Percentiles rank a stretch among this genome's conserved stretches.
These are phyloP conservation scores for Leptopilina myrica DNA, from an alignment of 2,888 invertebrate genomes.

Conservation along the genomic window DNA sequence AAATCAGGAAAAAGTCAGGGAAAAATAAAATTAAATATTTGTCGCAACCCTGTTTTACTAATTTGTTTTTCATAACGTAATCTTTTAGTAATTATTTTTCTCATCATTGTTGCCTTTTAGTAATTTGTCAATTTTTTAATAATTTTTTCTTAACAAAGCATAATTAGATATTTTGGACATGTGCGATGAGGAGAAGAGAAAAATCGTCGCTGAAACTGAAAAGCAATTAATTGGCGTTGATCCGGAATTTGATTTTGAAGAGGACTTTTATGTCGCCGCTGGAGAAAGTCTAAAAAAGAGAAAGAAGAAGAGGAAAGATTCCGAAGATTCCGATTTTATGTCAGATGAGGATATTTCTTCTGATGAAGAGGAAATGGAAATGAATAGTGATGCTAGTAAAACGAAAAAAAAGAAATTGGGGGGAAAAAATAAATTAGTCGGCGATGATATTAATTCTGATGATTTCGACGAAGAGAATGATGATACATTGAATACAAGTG, in stretches of 20 bases:
- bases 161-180: slow-evolving; percentile 83
- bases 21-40: too few relatives aligned
- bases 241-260: slow-evolving; percentile 81
- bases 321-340: not conserved
- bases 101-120: slow-evolving; percentile 5
- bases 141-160: slow-evolving; percentile 50
- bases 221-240: slow-evolving; percentile 81
- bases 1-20: too few relatives aligned
- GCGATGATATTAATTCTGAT: too few relatives aligned
- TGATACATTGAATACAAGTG: slow-evolving; percentile 59
- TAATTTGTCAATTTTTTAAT: too few relatives aligned
- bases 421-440: not conserved
- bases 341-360: slow-evolving; percentile 2
- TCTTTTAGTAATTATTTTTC: too few relatives aligned
- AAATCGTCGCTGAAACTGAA: slow-evolving; percentile 81
- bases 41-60: too few relatives aligned
- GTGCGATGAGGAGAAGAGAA: slow-evolving; percentile 83
- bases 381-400: slow-evolving; percentile 7
- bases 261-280: slow-evolving; percentile 69
- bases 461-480: slow-evolving; percentile 59
- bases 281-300: not conserved
- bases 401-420: slow-evolving; percentile 48
- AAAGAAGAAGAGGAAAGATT: not conserved
- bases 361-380: too few relatives aligned
- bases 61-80: too few relatives aligned